A percentile compares a stretch with the other conserved stretches of the same genome.
Conservation (phyloP, 2,113 vertebrate species). For the Shinisaurus crocodilurus region DNA sequence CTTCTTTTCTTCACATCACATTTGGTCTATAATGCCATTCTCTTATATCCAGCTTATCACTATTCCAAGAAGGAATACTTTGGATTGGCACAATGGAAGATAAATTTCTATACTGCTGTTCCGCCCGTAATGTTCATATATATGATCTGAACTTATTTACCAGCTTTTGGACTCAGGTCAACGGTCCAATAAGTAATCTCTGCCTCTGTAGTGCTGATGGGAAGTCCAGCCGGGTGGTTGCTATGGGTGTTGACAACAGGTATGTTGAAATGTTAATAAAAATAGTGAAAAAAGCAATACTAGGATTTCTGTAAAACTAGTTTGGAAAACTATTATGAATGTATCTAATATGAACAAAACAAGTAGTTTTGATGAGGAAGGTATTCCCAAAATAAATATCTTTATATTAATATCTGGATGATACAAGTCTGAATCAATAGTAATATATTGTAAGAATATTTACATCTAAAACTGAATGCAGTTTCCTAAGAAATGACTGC, state of each 20-base stretch:
- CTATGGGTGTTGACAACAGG: slow-evolving; percentile 20
- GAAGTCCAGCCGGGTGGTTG: slow-evolving; percentile 20
- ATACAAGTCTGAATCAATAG: neutral
- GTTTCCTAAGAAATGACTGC: neutral
- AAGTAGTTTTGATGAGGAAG: slow-evolving; percentile 2
- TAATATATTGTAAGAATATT: too few species aligned
- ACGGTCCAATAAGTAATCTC: slow-evolving; percentile 13
- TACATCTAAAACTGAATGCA: neutral
- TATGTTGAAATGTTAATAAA: slow-evolving; percentile 3
- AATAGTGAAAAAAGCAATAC: slow-evolving; percentile 4
- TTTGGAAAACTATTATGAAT: neutral
- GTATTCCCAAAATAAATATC: neutral
- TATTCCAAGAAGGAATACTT: neutral
- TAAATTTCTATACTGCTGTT: slow-evolving; percentile 44
- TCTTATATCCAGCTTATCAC: slow-evolving; percentile 23
- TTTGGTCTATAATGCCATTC: slow-evolving; percentile 14
- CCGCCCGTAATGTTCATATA: neutral
- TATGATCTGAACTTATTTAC: slow-evolving; percentile 37
- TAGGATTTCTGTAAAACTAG: neutral
- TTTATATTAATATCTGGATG: neutral
- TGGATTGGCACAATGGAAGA: slow-evolving; percentile 43
- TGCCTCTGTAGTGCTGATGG: neutral
- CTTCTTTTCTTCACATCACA: slow-evolving; percentile 15
- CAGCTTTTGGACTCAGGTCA: slow-evolving; percentile 32
- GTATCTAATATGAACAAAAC: neutral